phyloP scores from a whole-genome alignment of 2,113 vertebrate genomes.

The Pterocles burchelli region DNA sequence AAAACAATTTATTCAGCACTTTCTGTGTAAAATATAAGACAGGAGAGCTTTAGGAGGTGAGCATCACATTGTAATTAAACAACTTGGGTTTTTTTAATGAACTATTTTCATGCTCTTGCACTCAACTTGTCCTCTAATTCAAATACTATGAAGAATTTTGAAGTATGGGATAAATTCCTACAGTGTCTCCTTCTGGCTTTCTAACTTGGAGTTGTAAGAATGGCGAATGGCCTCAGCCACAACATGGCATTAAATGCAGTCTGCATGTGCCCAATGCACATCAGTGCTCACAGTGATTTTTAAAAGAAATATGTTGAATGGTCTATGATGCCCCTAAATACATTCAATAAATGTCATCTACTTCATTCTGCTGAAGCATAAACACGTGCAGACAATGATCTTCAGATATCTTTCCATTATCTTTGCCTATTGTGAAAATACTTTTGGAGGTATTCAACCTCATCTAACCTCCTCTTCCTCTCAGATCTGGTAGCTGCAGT shows the following conservation, averaged over 20 bases:
- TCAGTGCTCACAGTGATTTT: neutral
- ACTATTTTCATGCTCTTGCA: neutral
- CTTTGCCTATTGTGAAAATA: neutral
- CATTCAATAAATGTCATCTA: neutral
- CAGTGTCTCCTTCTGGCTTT: neutral
- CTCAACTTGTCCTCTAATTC: neutral
- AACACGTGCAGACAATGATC: neutral
- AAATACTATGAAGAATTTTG: neutral
- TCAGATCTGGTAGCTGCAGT: neutral
- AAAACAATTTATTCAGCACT: neutral
- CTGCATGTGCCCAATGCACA: neutral
- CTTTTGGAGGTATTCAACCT: neutral
- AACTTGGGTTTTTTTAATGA: neutral
- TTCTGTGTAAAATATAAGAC: neutral
- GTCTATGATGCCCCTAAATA: neutral
- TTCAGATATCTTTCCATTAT: neutral
- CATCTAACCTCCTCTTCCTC: neutral
- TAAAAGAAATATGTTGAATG: neutral
- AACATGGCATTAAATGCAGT: neutral
- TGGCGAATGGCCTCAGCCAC: neutral
- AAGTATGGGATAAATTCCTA: neutral
- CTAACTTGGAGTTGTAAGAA: neutral
- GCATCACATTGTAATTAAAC: neutral
- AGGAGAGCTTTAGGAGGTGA: neutral
- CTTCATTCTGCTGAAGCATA: neutral